Base-by-base conservation (phyloP, 2,113 vertebrate genomes). In the Proteles cristata region DNA sequence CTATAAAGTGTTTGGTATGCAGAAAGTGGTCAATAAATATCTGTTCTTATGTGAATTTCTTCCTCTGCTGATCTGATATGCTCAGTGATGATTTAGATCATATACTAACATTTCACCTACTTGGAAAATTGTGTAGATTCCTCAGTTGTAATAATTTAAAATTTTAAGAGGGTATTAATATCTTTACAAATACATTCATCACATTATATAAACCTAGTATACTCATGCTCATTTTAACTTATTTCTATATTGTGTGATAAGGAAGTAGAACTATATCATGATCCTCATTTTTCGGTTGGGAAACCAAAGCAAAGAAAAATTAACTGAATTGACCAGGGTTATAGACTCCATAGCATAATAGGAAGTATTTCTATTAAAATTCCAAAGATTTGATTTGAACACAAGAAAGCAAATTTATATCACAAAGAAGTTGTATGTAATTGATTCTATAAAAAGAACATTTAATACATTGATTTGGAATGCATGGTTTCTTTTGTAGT, bases 271-370 rank as follows among this genome's bases (percentile, higher is more conserved):
- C n/a, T 85, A 28, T 16, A 73, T 82, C 23, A 93, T 65, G 33
- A 77, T 61, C 17, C 5, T 92, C 14, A 43, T 55, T 96, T 93
- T 93, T 91, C 63, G 87, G 53, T 16, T 88, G 48, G 69, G 33
- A 96, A 97, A 61, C 17, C 10, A 77, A 93, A 83, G 16, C 28
- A 88, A 85, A 90, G 58, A 39, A 94, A 94, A 96, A 66, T 77
- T 21, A 79, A 76, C 8, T 77, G 53, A 93, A 53, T 31, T 85
- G 76, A 85, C 14, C 15, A 92, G 23, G 61, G 12, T 84, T 92
- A 68, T 16, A 81, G 3, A 80, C 61, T 65, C 35, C 2, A 21
- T 58, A 81, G 45, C 17, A 45, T 50, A 85, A 33, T 9, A 92
- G 23, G 23, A 88, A 61, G 3, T 65, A 77, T 77, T 63, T 73